Evolutionary conservation across 2,888 invertebrate genomes (phyloP), one percentile per base, ranked within the genome.

Genomic region (Platycheirus rosarum): DNA sequence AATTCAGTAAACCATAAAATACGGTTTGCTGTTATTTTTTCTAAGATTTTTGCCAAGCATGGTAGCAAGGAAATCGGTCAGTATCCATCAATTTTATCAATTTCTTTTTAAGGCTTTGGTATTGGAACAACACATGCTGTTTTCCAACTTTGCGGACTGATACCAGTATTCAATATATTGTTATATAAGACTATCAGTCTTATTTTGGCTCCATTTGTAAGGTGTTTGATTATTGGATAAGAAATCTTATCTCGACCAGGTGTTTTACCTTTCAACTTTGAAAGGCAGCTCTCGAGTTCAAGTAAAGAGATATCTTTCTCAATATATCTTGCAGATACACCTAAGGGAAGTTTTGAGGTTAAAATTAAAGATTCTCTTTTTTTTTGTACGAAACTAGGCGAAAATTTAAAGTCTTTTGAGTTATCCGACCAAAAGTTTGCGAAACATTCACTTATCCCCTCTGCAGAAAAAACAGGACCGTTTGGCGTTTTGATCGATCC

Each of bases 11-110:
- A 42, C 13, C 23, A 48, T 4, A 23, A 6, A 6, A 23, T 23
- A 23, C 23, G 23, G 23, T 23, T 23, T 2, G 23, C 18, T 11
- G 44, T 53, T 9, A 53, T 68, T 68, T 53, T 68, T 68, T 68
- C 42, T 18, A 68, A 16, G 11, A 68, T 9, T 20, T 68, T 68
- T 42, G 53, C 13, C 14, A 68, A 13, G 13, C 42, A 53, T 6
- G 51, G 14, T 13, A 68, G 32, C 0, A 68, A 40, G 1, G 53
- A 68, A 42, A 68, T 68, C 11, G 53, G 53, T 23, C 68, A 23
- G 44, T 13, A 55, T 13, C n/a, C n/a, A n/a, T n/a, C 37, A 7
- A 35, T 20, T 11, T 6, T 26, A n/a, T 23, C 13, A 6, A 37
- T 44, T 6, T 46, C 23, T 48, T 48, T 60, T 5, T 18, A 26